Base-by-base conservation (phyloP, 2,113 vertebrate genomes). In the Electrona antarctica region DNA sequence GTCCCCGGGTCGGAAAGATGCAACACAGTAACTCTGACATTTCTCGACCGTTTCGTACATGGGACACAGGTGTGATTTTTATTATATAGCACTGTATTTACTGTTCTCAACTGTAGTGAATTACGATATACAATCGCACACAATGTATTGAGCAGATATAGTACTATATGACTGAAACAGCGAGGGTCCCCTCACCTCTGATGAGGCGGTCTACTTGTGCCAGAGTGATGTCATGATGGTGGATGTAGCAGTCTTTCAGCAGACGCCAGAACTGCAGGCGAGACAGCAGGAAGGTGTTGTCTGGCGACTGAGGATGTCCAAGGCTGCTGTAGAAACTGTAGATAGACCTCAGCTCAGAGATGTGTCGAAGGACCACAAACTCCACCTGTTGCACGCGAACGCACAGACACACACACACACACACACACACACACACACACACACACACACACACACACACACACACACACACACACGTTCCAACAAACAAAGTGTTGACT, bases 231-330 rank as follows among this genome's bases (percentile, higher is more conserved):
- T 75, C 79, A 7, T 92, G 90, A 50, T 91, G 93, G 67, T 96
- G 95, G 46, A 97, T 73, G 4, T 45, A 67, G 46, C 97, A 98
- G 76, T 99, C 97, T 89, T 96, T 97, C 13, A 99, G 90, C 69
- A 99, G 93, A 48, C 94, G 91, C 95, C 96, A 98, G 63, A 97
- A 94, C 46, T 97, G 95, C 69, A 99, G 85, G 72, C 89, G 93
- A 10, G 89, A 95, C 86, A 99, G 91, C 69, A 89, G 64, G 72
- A 92, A 95, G 54, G 85, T 83, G 70, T 94, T 93, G 28, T 94
- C 95, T 3, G 86, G 64, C 49, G 92, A 93, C 7, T 5, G 64
- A 9, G 78, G 68, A 0, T 77, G 87, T 9, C 96, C 95, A 0
- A 99, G 93, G 51, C 85, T 76, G 78, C 97, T 96, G 88, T 99